phyloP scores from a whole-genome alignment of 2,797 vertebrate genomes.

The Pseudochirops cupreus region DNA sequence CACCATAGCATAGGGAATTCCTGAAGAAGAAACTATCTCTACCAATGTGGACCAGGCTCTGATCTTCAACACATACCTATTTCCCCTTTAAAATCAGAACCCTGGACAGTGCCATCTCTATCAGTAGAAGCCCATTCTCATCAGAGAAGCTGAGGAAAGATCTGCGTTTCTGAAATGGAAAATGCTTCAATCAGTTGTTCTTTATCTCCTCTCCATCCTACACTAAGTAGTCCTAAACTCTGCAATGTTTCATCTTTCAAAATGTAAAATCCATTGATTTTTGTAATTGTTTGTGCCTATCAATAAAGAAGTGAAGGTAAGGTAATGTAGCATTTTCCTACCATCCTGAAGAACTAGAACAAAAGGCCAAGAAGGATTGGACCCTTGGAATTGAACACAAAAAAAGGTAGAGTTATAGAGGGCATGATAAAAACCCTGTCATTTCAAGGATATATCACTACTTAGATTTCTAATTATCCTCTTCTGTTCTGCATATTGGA shows the following conservation, averaged over 20 bases:
- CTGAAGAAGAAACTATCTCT: too few relatives aligned
- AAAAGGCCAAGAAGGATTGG: slow-evolving; percentile 8
- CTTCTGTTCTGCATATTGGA: background rate
- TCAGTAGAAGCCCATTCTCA: background rate
- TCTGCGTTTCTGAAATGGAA: background rate
- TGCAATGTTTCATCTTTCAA: slow-evolving; percentile 29
- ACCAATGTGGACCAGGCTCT: too few relatives aligned
- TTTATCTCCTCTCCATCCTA: slow-evolving; percentile 42
- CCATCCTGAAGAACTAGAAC: slow-evolving; percentile 26
- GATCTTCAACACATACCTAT: background rate
- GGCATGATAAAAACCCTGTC: background rate
- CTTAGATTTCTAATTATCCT: background rate
- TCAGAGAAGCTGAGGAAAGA: slow-evolving; percentile 22
- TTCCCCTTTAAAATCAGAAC: background rate
- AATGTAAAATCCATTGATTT: slow-evolving; percentile 51
- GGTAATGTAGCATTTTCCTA: background rate
- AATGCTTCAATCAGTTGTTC: slow-evolving; percentile 10
- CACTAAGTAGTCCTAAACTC: slow-evolving; percentile 33
- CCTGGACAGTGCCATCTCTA: background rate
- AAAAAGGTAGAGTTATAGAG: background rate
- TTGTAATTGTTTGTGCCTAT: slow-evolving; percentile 22
- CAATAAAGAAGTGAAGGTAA: background rate
- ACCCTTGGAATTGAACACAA: background rate
- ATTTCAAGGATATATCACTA: background rate
- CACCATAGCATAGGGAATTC: too few relatives aligned